A percentile compares a stretch with the other conserved stretches of the same genome.
These are phyloP conservation scores for Nowickia ferox DNA, from an alignment of 2,888 invertebrate genomes.

Conservation along the genomic window DNA sequence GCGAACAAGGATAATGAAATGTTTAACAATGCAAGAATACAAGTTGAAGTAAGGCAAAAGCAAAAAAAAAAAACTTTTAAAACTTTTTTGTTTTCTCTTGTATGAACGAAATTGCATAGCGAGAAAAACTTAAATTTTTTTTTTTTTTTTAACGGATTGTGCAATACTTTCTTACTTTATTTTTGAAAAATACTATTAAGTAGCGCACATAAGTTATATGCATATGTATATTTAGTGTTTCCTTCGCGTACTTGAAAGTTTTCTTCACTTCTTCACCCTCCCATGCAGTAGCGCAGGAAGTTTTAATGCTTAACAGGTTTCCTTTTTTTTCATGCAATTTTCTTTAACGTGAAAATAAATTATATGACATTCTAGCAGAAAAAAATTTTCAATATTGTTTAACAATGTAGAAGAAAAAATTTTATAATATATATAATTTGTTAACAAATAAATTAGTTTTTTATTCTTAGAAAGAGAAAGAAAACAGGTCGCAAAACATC, in stretches of 20 bases:
- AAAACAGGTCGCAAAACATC: too few relatives aligned
- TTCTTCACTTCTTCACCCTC: neutral
- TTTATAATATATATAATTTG: too few relatives aligned
- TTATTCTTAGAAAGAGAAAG: too few relatives aligned
- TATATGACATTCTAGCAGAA: neutral
- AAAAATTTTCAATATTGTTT: constrained; percentile 1
- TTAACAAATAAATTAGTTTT: too few relatives aligned
- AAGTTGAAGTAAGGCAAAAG: constrained; percentile 22
- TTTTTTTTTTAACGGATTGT: constrained; percentile 1
- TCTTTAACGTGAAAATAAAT: constrained; percentile 20
- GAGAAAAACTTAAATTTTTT: constrained; percentile 32
- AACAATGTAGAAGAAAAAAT: neutral
- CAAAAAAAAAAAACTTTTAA: constrained; percentile 27
- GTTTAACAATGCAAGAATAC: constrained; percentile 49
- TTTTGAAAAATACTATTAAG: constrained; percentile 17
- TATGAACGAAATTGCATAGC: constrained; percentile 12
- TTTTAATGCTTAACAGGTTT: constrained; percentile 41
- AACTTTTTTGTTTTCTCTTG: neutral
- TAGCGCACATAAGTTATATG: neutral
- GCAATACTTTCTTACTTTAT: constrained; percentile 21
- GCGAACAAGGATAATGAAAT: constrained; percentile 55
- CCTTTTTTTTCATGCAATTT: neutral
- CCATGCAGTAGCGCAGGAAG: neutral
- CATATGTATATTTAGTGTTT: neutral
- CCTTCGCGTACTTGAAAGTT: constrained; percentile 32